Conservation (phyloP, 2,113 vertebrate genomes). For the Ammospiza caudacuta region DNA sequence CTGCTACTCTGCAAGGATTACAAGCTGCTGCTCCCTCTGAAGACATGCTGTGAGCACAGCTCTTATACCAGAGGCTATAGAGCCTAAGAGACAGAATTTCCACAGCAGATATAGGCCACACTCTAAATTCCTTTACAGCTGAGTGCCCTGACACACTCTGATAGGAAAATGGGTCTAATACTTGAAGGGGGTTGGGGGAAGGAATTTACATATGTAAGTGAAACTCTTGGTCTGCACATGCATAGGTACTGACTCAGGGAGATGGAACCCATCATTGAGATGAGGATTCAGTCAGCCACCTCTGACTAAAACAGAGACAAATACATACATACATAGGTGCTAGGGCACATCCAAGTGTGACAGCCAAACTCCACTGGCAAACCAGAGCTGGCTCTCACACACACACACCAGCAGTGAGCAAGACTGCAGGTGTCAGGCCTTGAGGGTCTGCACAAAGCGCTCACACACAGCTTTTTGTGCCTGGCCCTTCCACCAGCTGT, state of each 20-base stretch:
- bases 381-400: background rate
- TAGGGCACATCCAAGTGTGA: background rate
- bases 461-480: background rate
- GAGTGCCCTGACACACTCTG: background rate
- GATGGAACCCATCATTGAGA: background rate
- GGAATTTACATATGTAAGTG: background rate
- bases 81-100: background rate
- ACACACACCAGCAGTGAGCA: background rate
- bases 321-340: background rate
- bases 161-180: background rate
- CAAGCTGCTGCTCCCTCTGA: background rate
- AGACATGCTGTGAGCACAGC: background rate
- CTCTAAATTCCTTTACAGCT: background rate
- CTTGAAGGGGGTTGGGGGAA: background rate
- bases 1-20: background rate
- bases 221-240: background rate
- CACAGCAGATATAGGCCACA: background rate
- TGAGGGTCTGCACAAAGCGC: background rate
- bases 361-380: background rate
- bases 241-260: background rate
- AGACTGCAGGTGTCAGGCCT: background rate
- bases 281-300: background rate
- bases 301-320: background rate
- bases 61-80: background rate
- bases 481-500: background rate